Conservation (phyloP, 1,140 invertebrate species). For the Hesperophylax magnus region DNA sequence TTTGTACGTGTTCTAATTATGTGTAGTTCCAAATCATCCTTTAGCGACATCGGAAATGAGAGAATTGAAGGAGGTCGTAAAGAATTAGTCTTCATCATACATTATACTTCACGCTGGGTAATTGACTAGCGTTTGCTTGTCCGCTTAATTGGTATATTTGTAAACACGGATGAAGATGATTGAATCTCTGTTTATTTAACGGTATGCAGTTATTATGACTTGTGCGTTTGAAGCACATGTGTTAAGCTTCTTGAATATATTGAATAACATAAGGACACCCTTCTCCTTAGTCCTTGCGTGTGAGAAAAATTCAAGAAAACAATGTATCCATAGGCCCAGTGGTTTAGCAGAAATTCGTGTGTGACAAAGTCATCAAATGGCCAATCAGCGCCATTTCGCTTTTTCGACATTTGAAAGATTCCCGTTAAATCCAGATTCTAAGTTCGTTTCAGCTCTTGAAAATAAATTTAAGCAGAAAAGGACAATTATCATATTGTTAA, state of each 20-base stretch:
- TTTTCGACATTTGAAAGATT: too few relatives aligned
- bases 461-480: too few relatives aligned
- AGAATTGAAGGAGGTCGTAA: slow-evolving; percentile 9
- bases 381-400: too few relatives aligned
- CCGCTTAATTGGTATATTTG: not conserved
- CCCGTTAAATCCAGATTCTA: too few relatives aligned
- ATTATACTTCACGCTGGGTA: slow-evolving; percentile 16
- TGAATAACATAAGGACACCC: not conserved
- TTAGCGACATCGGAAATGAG: slow-evolving; percentile 11
- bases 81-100: not conserved
- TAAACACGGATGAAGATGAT: slow-evolving; percentile 28
- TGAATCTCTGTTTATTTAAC: slow-evolving; percentile 10
- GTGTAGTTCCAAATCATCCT: not conserved
- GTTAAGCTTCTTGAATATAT: not conserved
- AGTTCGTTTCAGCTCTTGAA: too few relatives aligned
- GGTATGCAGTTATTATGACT: not conserved
- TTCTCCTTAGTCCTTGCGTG: not conserved
- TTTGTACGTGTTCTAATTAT: not conserved
- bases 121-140: slow-evolving; percentile 6
- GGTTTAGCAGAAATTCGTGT: too few relatives aligned
- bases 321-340: not conserved
- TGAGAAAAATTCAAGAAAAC: not conserved
- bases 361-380: too few relatives aligned
- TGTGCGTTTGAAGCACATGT: not conserved
- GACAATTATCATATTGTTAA: too few relatives aligned